phyloP scores from a whole-genome alignment of 1,140 invertebrate species.

The Drosophila kanapiae region DNA sequence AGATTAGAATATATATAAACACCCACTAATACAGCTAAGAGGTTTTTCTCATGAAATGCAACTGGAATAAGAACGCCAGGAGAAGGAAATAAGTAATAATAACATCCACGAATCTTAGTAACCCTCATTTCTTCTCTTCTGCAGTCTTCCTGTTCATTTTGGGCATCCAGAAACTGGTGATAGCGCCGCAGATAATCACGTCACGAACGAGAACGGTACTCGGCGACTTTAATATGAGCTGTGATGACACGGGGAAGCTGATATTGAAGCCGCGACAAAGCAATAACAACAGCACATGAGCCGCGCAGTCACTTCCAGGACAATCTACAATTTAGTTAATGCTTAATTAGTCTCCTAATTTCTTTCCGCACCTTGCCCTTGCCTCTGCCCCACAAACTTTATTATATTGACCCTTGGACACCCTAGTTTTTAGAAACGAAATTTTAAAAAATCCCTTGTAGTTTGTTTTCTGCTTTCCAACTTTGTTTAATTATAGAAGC shows the following conservation, averaged over 20 bases:
- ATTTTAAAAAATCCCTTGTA: conserved; percentile 15
- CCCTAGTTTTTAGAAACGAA: conserved; percentile 57
- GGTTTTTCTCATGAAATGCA: too few species aligned
- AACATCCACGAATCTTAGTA: conserved; percentile 12
- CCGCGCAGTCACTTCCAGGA: conserved; percentile 19
- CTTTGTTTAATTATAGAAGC: conserved; percentile 67
- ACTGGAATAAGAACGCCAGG: too few species aligned
- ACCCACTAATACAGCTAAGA: not conserved
- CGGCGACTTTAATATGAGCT: conserved; percentile 98
- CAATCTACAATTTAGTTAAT: conserved; percentile 55
- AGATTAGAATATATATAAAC: too few species aligned
- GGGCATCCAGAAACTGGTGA: conserved; percentile 97
- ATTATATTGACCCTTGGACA: conserved; percentile 35
- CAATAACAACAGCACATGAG: conserved; percentile 84
- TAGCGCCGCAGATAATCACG: conserved; percentile 98
- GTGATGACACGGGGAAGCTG: conserved; percentile 97
- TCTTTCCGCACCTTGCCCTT: conserved; percentile 6
- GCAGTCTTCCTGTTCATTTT: conserved; percentile 94
- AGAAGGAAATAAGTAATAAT: not conserved
- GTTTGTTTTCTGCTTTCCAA: conserved; percentile 11
- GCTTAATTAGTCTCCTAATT: conserved; percentile 28
- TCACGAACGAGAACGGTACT: conserved; percentile 94
- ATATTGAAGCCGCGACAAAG: conserved; percentile 93
- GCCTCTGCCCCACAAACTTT: conserved; percentile 14
- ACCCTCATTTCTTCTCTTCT: conserved; percentile 82